Conservation (phyloP, 2,888 invertebrate species). For the Trilocha varians region DNA sequence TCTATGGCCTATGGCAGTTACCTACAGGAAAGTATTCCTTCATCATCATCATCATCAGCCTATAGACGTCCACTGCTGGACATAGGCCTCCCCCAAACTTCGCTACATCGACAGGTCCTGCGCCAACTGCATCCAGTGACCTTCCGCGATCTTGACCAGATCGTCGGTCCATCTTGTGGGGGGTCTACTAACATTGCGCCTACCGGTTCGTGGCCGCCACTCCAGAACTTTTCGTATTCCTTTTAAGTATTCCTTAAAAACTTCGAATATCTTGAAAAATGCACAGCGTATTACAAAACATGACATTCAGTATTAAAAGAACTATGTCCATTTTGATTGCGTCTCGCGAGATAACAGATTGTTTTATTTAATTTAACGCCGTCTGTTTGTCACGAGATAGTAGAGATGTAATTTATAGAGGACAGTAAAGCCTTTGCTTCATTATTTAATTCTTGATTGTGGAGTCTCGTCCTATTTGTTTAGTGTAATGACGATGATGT, state of each 20-base stretch:
- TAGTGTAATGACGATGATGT: conserved; percentile 26
- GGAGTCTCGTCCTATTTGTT: conserved; percentile 44
- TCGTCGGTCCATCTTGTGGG: too few relatives aligned
- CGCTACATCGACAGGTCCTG: too few relatives aligned
- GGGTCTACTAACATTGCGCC: too few relatives aligned
- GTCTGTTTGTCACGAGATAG: conserved; percentile 54
- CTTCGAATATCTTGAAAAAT: background rate
- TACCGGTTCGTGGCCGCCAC: background rate
- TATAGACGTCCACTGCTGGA: too few relatives aligned
- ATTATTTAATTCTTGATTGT: conserved; percentile 59
- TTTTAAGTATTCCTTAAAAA: too few relatives aligned
- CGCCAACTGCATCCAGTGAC: too few relatives aligned
- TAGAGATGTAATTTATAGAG: conserved; percentile 54
- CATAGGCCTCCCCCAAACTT: too few relatives aligned
- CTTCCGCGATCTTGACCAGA: too few relatives aligned
- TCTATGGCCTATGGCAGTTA: too few relatives aligned
- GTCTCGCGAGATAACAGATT: conserved; percentile 48
- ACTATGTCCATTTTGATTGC: conserved; percentile 59
- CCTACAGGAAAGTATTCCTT: too few relatives aligned
- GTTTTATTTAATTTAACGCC: conserved; percentile 52
- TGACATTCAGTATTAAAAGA: background rate
- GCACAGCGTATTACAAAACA: background rate
- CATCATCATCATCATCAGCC: too few relatives aligned
- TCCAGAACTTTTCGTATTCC: too few relatives aligned
- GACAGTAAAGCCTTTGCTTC: conserved; percentile 56